Percentiles rank a stretch among this genome's conserved stretches.
Conservation (phyloP, 2,888 invertebrate species). For the Drosophila meridiana region DNA sequence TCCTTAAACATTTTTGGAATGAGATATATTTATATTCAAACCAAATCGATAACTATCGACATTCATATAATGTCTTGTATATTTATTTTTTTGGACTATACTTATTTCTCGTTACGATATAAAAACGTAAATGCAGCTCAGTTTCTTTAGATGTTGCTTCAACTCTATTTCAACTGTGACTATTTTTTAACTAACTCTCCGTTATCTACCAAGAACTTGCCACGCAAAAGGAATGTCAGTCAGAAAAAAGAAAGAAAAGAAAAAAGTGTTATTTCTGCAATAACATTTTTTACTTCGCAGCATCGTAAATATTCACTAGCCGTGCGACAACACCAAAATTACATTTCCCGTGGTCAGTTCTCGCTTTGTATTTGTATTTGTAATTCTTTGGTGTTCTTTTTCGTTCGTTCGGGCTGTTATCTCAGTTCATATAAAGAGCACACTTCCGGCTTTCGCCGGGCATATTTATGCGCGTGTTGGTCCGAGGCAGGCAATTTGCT, state of each 20-base stretch:
- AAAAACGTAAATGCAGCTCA: background rate
- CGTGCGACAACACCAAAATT: constrained; percentile 53
- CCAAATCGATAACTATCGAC: background rate
- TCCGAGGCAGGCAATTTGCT: constrained; percentile 77
- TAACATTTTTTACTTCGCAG: constrained; percentile 33
- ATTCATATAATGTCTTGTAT: background rate
- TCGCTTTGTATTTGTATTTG: background rate
- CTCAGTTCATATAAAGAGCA: constrained; percentile 46
- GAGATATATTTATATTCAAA: no score
- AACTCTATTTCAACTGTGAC: background rate
- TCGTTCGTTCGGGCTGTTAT: constrained; percentile 27
- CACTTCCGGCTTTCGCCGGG: constrained; percentile 32
- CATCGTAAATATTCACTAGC: constrained; percentile 71
- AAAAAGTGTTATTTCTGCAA: constrained; percentile 18
- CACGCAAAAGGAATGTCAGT: background rate
- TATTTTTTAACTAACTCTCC: constrained; percentile 22
- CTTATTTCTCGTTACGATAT: background rate
- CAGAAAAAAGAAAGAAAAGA: background rate
- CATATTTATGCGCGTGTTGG: constrained; percentile 63
- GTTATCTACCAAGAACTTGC: background rate
- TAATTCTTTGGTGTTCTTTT: background rate
- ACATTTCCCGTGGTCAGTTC: constrained; percentile 58
- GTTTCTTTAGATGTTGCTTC: background rate
- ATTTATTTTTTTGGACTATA: background rate
- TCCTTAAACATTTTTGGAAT: no score